Base-by-base conservation (phyloP, 2,888 invertebrate species). In the Conus canariensis region DNA sequence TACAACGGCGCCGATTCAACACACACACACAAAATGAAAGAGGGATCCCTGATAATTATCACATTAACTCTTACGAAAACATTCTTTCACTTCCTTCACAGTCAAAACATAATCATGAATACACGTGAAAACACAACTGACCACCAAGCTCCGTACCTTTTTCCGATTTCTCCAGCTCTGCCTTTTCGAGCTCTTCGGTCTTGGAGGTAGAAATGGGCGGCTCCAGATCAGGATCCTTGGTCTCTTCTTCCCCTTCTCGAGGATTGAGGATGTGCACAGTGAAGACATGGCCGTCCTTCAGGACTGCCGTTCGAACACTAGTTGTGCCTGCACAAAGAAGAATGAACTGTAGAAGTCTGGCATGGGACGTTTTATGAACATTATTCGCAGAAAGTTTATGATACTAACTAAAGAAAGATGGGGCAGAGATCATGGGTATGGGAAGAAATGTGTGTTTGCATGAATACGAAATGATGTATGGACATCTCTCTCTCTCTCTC, bases 251-350 rank as follows among this genome's bases (percentile, higher is more conserved):
- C 1, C 90, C 82, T 77, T 95, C 95, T 80, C 92, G 93, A 12
- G 96, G 96, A 87, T 96, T 95, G 14, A 96, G 90, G n/a, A 96
- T 92, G 91, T 96, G 96, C 0, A 96, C 94, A 59, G 94, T 93
- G 91, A 96, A 95, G 19, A 94, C 93, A 91, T 96, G 96, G n/a
- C 95, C 95, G 92, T 96, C 96, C 91, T 96, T 96, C 88, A 95
- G 88, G 14, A 96, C 94, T 30, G 95, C 92, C 3, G 95, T 94
- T 89, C 94, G 94, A 16, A 96, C 94, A 90, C 93, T 91, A 1
- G 93, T 93, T 10, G 94, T 93, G 67, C 95, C 96, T 96, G 92
- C 1, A 90, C 86, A 60, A 56, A 83, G 56, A 56, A 58, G 6
- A 67, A 64, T 10, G 59, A 60, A 7, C 25, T 12, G 22, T 30